Evolutionary conservation across 2,888 invertebrate genomes (phyloP).

Genomic region (Branchipolynoe longqiensis): DNA sequence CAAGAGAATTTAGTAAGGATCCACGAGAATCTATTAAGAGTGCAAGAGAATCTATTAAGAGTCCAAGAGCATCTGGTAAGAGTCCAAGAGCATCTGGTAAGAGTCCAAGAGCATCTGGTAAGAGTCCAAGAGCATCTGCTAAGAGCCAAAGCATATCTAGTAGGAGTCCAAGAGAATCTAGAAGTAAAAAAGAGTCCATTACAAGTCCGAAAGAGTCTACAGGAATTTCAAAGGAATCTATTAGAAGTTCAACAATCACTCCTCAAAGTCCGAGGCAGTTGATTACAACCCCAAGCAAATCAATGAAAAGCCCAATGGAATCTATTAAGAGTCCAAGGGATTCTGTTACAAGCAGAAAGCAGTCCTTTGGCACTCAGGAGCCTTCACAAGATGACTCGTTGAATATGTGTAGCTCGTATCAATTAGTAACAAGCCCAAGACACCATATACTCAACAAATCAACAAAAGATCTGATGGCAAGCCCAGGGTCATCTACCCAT

Average conservation of each 20-base stretch:
- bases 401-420: too few relatives aligned
- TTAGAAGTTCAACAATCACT: background rate
- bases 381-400: too few relatives aligned
- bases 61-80: slow-evolving; percentile 3
- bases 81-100: slow-evolving; percentile 4
- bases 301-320: background rate
- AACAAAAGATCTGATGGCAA: background rate
- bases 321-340: background rate
- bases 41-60: slow-evolving; percentile 18
- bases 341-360: background rate
- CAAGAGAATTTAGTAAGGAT: background rate
- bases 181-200: background rate
- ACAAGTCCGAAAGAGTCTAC: too few relatives aligned
- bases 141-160: background rate
- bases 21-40: background rate
- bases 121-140: background rate
- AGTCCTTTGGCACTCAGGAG: too few relatives aligned
- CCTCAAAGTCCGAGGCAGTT: background rate
- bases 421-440: too few relatives aligned
- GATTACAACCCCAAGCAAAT: background rate
- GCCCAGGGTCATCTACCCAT: background rate
- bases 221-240: background rate
- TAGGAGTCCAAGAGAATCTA: background rate
- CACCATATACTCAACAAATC: background rate
- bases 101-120: background rate